These are phyloP conservation scores for Catharus bicknelli DNA, from an alignment of 2,113 vertebrate species.

Conservation along the genomic window DNA sequence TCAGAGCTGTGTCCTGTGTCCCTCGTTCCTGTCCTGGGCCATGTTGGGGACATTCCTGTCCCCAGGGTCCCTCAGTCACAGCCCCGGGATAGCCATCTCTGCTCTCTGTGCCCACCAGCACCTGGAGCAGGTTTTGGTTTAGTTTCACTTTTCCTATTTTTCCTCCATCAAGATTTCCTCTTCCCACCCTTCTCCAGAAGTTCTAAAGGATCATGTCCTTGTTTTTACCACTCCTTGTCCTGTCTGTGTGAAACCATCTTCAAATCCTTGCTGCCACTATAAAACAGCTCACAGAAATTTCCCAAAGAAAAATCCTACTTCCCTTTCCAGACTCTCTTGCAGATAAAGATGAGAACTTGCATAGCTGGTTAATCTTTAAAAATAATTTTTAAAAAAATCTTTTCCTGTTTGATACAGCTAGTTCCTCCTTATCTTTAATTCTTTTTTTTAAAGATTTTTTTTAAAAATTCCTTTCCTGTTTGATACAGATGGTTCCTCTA, in stretches of 20 bases:
- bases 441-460: not conserved
- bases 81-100: too few species aligned
- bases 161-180: not conserved
- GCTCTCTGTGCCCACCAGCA: too few species aligned
- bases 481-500: not conserved
- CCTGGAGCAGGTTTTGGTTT: not conserved
- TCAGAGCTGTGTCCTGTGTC: fast-evolving
- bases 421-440: not conserved
- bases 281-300: not conserved
- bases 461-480: not conserved
- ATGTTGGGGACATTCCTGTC: too few species aligned
- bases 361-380: not conserved
- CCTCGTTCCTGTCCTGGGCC: too few species aligned
- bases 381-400: not conserved
- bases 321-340: too few species aligned
- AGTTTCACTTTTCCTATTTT: not conserved
- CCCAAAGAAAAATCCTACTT: not conserved
- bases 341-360: not conserved
- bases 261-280: not conserved
- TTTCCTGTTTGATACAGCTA: not conserved
- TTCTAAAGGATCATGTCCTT: not conserved
- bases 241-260: fast-evolving
- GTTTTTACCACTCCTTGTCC: not conserved
- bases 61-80: too few species aligned
- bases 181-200: too few species aligned